Evolutionary conservation across 2,888 invertebrate genomes (phyloP), one percentile per base, ranked within the genome.

Genomic region (Luperina nickerlii): DNA sequence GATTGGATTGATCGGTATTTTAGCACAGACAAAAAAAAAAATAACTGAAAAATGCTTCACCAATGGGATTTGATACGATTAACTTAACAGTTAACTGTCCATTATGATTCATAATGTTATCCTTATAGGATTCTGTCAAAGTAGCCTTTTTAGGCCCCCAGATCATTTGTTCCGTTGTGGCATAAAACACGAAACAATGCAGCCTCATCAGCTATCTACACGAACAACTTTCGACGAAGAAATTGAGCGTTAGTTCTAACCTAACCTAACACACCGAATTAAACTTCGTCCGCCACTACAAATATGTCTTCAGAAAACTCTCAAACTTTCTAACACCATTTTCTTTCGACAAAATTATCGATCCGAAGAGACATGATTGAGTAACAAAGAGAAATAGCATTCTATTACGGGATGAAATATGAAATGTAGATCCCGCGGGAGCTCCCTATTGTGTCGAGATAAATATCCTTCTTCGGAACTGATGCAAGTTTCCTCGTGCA

Each of bases 131-230:
- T 32, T 32, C 32, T 32, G 32, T 1, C 0, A 32, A 32, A 32
- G 32, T 32, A 1, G 32, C 32, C 32, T 32, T 32, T 32, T 32
- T 32, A 32, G 32, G 32, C 32, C 32, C 32, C 32, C 32, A 32
- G 87, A 78, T 76, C 89, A 88, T 90, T 89, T 91, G 74, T 71
- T 71, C 51, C 57, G 89, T 87, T 89, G 85, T 83, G 85, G 84
- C 84, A 91, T 90, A 91, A 91, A 92, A 91, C 90, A 92, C 88
- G 86, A 90, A 93, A 93, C 92, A 92, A 91, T 92, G 92, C 89
- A 87, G 87, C 87, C 88, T 90, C 90, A 90, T 91, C 90, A 88
- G 81, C 74, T 11, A 68, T 76, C 80, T 62, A 38, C 57, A 63
- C 66, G 60, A 72, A n/a, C 60, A 79, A 86, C 71, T 81, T 88